A percentile compares a stretch with the other conserved stretches of the same genome.
Conservation (phyloP, 2,888 invertebrate genomes). For the Strigamia transsilvanica region DNA sequence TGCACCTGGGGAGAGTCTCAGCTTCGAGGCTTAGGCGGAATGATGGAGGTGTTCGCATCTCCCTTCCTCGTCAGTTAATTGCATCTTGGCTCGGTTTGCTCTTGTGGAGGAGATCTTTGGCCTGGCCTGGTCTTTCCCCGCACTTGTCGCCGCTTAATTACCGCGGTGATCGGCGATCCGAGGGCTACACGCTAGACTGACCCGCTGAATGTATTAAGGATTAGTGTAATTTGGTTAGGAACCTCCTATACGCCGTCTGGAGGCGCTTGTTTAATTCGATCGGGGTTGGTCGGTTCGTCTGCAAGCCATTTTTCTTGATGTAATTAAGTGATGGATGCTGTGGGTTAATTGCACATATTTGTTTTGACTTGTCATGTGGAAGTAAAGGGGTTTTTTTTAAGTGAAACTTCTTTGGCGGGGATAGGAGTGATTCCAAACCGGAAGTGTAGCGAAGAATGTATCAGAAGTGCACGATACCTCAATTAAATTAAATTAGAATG, state of each 20-base stretch:
- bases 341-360: neutral
- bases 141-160: slow-evolving; percentile 23
- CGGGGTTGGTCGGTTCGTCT: neutral
- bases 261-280: slow-evolving; percentile 1
- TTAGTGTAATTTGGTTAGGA: neutral
- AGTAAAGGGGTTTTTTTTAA: neutral
- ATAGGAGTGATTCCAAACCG: too few relatives aligned
- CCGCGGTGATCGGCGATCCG: neutral
- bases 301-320: slow-evolving; percentile 4
- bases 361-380: neutral
- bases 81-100: slow-evolving; percentile 29
- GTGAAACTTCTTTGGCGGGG: too few relatives aligned
- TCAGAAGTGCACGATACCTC: too few relatives aligned
- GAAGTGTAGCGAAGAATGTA: too few relatives aligned
- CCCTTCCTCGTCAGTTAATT: neutral
- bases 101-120: neutral
- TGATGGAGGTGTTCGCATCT: neutral
- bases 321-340: neutral
- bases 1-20: slow-evolving; percentile 19
- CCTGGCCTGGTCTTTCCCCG: neutral
- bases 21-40: neutral
- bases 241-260: neutral
- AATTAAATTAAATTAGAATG: too few relatives aligned
- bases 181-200: neutral
- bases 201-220: neutral